These are phyloP conservation scores for Pseudomyrmex dendroicus DNA, from an alignment of 1,140 invertebrate genomes.

Conservation along the genomic window DNA sequence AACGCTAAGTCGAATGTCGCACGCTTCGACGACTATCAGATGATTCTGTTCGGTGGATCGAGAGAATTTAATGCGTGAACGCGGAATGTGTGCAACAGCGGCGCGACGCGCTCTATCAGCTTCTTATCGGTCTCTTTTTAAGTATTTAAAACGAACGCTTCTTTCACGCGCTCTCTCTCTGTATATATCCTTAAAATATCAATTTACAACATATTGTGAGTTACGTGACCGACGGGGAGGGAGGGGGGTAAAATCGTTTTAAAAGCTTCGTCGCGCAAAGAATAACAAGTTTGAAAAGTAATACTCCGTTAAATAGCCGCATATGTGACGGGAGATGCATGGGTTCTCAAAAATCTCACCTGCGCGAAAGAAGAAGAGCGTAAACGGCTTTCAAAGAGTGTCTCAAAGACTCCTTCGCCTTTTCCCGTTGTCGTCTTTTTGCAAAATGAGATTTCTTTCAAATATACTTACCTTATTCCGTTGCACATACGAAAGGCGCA, in stretches of 20 bases:
- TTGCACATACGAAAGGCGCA: conserved; percentile 30
- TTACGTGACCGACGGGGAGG: not conserved
- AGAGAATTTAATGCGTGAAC: conserved; percentile 62
- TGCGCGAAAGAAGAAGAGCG: not conserved
- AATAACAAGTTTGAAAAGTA: not conserved
- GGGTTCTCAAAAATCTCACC: not conserved
- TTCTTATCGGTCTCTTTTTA: too few relatives aligned
- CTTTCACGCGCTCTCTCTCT: not conserved
- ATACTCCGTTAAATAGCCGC: not conserved
- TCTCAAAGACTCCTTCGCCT: not conserved
- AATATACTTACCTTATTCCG: conserved; percentile 33
- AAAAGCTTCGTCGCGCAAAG: too few relatives aligned
- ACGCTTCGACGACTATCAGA: conserved; percentile 52
- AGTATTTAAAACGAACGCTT: not conserved
- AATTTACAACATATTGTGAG: not conserved
- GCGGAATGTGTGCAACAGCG: not conserved
- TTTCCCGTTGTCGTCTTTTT: conserved; percentile 20
- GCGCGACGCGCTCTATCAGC: not conserved
- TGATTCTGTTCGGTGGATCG: conserved; percentile 62
- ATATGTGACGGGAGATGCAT: not conserved
- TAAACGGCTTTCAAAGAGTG: not conserved
- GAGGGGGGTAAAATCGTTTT: too few relatives aligned
- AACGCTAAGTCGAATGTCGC: conserved; percentile 24
- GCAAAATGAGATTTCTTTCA: conserved; percentile 35
- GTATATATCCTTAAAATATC: too few relatives aligned